Evolutionary conservation across 2,797 vertebrate genomes (phyloP), one percentile per base, ranked within the genome.

Genomic region (Betta splendens): DNA sequence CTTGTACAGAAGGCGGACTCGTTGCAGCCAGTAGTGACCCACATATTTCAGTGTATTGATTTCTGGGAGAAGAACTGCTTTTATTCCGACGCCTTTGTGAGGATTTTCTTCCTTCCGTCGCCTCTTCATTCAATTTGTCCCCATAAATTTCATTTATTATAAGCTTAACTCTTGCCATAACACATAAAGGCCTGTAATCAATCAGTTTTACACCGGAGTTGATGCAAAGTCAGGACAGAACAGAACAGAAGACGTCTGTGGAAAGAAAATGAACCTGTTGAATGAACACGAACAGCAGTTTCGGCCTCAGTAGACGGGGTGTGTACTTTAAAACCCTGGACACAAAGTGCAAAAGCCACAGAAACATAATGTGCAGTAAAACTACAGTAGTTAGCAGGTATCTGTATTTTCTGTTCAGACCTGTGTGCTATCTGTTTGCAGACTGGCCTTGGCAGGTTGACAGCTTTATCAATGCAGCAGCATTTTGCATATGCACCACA

Each of bases 261-360:
- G n/a, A n/a, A n/a, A n/a, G n/a, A n/a, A n/a, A n/a, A n/a, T n/a
- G n/a, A n/a, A n/a, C n/a, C n/a, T n/a, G n/a, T 16, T 18, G 12
- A 10, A 35, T 47, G 7, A 20, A 42, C 21, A 13, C 20, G 44
- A 29, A 37, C 20, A 9, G 9, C 42, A 25, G 22, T 28, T 42
- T 26, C 46, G 17, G 15, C 40, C 38, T 42, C 48, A 50, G 45
- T 22, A 54, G 26, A 61, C 37, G 25, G 61, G 21, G 25, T 55
- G 39, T 18, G 59, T 21, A 29, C 45, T 10, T 37, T 38, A 36
- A 58, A 43, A 38, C 46, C 38, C 29, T 40, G 42, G 33, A 60
- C 47, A 17, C 33, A 73, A 75, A 82, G 68, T 78, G 57, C 45
- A 65, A 46, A 64, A 40, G 32, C 7, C 13, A 16, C 39, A 52